Conservation (phyloP, 2,888 invertebrate species). For the Agriopis marginaria region DNA sequence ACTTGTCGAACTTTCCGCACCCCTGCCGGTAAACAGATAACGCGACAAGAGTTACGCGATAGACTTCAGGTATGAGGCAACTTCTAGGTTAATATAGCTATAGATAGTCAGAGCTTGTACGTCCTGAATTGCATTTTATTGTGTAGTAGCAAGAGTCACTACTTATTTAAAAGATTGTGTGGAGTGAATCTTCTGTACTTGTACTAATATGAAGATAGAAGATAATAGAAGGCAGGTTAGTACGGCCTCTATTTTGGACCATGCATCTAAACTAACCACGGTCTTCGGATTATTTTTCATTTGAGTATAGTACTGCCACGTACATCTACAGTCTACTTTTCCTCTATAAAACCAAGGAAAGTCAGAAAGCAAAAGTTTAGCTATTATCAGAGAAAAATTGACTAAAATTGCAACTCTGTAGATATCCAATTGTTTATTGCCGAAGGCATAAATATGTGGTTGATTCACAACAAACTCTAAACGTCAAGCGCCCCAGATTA, state of each 20-base stretch:
- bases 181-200: too few relatives aligned
- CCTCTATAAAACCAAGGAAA: background rate
- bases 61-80: too few relatives aligned
- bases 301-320: background rate
- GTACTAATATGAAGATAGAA: too few relatives aligned
- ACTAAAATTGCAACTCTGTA: background rate
- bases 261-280: background rate
- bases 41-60: too few relatives aligned
- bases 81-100: too few relatives aligned
- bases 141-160: too few relatives aligned
- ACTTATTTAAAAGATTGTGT: too few relatives aligned
- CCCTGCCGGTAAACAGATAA: too few relatives aligned
- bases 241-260: too few relatives aligned
- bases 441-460: background rate
- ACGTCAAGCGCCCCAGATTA: conserved; percentile 23
- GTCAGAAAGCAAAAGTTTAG: background rate
- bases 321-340: background rate
- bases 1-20: too few relatives aligned
- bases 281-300: background rate
- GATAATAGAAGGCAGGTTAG: background rate
- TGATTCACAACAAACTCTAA: conserved; percentile 8
- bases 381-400: background rate
- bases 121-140: too few relatives aligned
- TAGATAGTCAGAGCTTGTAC: too few relatives aligned
- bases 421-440: background rate